A percentile compares a stretch with the other conserved stretches of the same genome.
These are phyloP conservation scores for Penaeus monodon DNA, from an alignment of 2,888 invertebrate genomes.

Conservation along the genomic window DNA sequence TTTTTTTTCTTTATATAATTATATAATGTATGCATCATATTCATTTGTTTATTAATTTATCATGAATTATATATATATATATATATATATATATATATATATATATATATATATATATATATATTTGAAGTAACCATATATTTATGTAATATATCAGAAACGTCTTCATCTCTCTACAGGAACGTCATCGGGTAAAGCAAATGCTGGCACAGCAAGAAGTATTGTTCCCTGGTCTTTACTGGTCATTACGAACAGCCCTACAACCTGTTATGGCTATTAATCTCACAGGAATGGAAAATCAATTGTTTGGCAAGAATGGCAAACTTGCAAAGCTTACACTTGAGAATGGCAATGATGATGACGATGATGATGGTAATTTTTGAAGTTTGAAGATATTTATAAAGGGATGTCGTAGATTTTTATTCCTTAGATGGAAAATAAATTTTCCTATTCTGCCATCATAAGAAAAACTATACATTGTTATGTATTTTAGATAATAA, in stretches of 20 bases:
- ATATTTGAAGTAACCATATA: not conserved
- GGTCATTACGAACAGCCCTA: slow-evolving; percentile 81
- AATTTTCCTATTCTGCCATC: no score
- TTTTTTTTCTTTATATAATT: no score
- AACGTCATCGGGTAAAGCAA: slow-evolving; percentile 77
- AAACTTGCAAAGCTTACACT: not conserved
- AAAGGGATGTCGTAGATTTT: no score
- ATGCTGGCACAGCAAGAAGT: slow-evolving; percentile 82
- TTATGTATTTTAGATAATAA: no score
- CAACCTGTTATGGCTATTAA: slow-evolving; percentile 80
- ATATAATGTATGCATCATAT: no score
- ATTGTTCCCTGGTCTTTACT: slow-evolving; percentile 81
- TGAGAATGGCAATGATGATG: slow-evolving; percentile 15
- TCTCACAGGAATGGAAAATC: slow-evolving; percentile 69
- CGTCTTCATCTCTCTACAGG: slow-evolving; percentile 69
- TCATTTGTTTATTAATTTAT: not conserved
- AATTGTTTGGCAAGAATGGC: slow-evolving; percentile 65
- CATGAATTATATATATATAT: not conserved
- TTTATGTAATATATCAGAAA: not conserved
- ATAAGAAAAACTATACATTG: no score
- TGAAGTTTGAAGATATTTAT: not conserved
- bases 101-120: no score
- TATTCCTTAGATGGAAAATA: no score
- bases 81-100: no score
- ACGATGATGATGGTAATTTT: slow-evolving; percentile 29